Evolutionary conservation across 2,113 vertebrate genomes (phyloP).

Genomic region (Ameiurus melas): DNA sequence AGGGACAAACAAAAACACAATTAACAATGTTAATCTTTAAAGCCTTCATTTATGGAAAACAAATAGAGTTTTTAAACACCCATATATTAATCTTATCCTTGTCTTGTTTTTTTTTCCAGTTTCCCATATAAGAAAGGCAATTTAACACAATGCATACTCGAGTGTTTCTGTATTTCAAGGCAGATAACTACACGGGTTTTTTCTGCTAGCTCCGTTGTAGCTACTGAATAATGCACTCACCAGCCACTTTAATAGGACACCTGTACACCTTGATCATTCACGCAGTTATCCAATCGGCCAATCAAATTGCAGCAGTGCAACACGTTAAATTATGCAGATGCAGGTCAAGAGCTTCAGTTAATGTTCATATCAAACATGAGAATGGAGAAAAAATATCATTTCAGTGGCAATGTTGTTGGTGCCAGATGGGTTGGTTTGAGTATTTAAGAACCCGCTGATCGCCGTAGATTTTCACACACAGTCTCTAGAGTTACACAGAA

Average conservation of each 20-base stretch:
- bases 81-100: neutral
- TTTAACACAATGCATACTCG: neutral
- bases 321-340: neutral
- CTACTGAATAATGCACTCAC: neutral
- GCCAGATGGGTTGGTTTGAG: neutral
- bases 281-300: neutral
- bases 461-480: neutral
- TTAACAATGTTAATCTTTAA: conserved; percentile 1
- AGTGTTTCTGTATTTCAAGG: neutral
- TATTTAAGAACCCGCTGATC: neutral
- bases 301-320: neutral
- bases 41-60: neutral
- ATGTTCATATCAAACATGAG: neutral
- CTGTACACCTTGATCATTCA: neutral
- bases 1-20: neutral
- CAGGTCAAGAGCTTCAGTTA: neutral
- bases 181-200: neutral
- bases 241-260: neutral
- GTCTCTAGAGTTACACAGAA: neutral
- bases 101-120: neutral
- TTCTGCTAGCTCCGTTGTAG: neutral
- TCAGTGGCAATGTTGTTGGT: neutral
- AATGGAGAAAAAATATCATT: neutral
- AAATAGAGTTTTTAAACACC: conserved; percentile 11
- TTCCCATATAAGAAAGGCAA: neutral